phyloP scores from a whole-genome alignment of 2,113 vertebrate species.

The Sigmodon hispidus region DNA sequence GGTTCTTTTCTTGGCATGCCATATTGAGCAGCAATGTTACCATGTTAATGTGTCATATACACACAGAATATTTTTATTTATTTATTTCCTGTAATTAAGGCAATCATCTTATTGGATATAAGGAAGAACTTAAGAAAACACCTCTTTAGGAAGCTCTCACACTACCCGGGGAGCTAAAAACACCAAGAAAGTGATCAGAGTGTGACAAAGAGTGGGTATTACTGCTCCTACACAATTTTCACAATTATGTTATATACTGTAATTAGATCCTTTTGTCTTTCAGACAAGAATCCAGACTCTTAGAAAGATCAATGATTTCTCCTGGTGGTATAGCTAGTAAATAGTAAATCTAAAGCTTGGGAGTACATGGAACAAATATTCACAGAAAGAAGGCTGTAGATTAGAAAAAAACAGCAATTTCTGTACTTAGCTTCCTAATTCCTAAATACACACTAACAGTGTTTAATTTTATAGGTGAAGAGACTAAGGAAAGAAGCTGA shows the following conservation, averaged over 20 bases:
- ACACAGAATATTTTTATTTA: background rate
- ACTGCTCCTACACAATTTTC: background rate
- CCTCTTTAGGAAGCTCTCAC: background rate
- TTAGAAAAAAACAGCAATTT: background rate
- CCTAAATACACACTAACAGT: background rate
- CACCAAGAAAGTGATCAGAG: background rate
- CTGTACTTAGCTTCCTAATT: background rate
- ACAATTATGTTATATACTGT: background rate
- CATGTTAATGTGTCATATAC: background rate
- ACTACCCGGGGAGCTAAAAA: background rate
- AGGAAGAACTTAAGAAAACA: background rate
- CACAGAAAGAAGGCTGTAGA: background rate
- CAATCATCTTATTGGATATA: background rate
- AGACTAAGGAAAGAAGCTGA: background rate
- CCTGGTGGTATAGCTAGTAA: background rate
- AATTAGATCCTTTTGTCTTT: background rate
- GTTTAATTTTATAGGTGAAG: background rate
- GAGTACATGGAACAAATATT: background rate
- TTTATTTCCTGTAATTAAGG: background rate
- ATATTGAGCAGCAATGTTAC: background rate
- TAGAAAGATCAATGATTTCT: background rate
- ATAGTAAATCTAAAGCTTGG: background rate
- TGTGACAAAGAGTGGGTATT: fast-evolving
- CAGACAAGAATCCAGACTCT: background rate
- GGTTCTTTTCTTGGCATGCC: background rate